Percentiles rank a stretch among this genome's conserved stretches.
phyloP scores from a whole-genome alignment of 2,888 invertebrate genomes.

The Andrena hattorfiana region DNA sequence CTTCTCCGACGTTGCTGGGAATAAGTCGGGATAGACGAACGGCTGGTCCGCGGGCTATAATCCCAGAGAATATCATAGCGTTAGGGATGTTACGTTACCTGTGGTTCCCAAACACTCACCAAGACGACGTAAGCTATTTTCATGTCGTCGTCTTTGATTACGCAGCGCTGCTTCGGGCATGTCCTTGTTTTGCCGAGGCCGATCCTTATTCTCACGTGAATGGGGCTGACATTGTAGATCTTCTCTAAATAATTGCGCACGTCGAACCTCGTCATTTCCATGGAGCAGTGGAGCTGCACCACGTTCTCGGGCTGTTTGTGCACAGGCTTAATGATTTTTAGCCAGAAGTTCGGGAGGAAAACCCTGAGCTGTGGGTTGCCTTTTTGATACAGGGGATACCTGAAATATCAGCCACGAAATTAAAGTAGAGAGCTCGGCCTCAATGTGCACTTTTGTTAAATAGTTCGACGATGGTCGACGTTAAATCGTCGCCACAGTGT shows the following conservation, averaged over 20 bases:
- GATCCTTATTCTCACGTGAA: slow-evolving; percentile 92
- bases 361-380: slow-evolving; percentile 98
- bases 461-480: background rate
- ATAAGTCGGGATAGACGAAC: slow-evolving; percentile 93
- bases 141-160: slow-evolving; percentile 93
- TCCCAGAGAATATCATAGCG: slow-evolving; percentile 50
- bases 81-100: background rate
- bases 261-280: slow-evolving; percentile 97
- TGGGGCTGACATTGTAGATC: slow-evolving; percentile 95
- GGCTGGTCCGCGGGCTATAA: slow-evolving; percentile 90
- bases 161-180: slow-evolving; percentile 88
- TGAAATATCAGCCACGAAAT: slow-evolving; percentile 77
- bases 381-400: slow-evolving; percentile 96
- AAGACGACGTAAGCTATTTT: slow-evolving; percentile 93
- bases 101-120: slow-evolving; percentile 86
- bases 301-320: slow-evolving; percentile 90
- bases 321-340: slow-evolving; percentile 93
- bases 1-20: slow-evolving; percentile 85
- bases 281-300: slow-evolving; percentile 95
- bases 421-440: background rate
- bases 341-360: slow-evolving; percentile 98
- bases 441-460: background rate
- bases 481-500: background rate
- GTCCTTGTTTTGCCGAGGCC: slow-evolving; percentile 89
- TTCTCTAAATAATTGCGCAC: slow-evolving; percentile 97